These are phyloP conservation scores for Ginglymostoma cirratum DNA, from an alignment of 2,113 vertebrate species.

Conservation along the genomic window DNA sequence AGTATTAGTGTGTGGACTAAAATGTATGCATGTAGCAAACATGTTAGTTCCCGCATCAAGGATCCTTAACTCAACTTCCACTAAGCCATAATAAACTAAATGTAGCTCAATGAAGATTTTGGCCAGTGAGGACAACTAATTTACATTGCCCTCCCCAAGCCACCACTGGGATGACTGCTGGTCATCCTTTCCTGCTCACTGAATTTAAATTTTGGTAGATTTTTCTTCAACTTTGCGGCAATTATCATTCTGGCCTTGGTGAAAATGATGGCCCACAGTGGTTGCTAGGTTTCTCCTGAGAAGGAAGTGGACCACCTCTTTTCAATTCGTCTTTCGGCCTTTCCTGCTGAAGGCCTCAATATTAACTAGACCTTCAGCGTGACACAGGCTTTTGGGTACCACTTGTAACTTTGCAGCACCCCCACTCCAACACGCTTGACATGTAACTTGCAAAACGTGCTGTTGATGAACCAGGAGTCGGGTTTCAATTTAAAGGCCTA, in stretches of 20 bases:
- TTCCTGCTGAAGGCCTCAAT: background rate
- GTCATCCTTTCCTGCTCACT: background rate
- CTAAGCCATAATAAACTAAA: background rate
- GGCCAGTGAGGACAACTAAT: background rate
- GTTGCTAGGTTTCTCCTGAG: background rate
- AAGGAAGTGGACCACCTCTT: background rate
- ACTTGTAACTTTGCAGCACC: background rate
- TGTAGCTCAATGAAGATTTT: background rate
- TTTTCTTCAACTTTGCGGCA: background rate
- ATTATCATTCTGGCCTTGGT: background rate
- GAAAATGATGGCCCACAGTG: background rate
- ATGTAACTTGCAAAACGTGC: background rate
- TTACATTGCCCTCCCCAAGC: background rate
- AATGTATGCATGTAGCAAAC: background rate
- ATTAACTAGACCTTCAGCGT: background rate
- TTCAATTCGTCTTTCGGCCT: background rate
- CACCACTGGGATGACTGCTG: background rate
- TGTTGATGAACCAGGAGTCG: background rate
- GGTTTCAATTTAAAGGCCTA: too few relatives aligned
- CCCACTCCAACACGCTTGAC: background rate
- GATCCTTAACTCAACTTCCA: background rate
- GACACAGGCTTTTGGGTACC: background rate
- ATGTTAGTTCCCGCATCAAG: background rate
- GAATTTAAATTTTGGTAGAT: background rate
- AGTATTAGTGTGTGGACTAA: background rate